Conservation (phyloP, 2,797 vertebrate genomes). For the Sebastes baramenuke region DNA sequence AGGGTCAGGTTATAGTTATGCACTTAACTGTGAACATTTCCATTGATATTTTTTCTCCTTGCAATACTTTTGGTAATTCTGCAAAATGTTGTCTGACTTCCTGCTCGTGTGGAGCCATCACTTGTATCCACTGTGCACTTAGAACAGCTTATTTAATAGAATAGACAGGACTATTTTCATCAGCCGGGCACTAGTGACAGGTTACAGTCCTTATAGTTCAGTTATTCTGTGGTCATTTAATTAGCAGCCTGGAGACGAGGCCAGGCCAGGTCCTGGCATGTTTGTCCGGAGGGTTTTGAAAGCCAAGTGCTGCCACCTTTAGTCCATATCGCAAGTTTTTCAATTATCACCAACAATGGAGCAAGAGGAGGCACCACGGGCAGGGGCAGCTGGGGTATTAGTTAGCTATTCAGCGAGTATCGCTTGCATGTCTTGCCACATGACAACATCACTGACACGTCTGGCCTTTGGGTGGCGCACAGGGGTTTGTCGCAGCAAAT, state of each 20-base stretch:
- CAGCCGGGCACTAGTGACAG: not conserved
- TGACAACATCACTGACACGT: constrained; percentile 62
- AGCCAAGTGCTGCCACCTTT: constrained; percentile 31
- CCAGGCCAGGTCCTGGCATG: not conserved
- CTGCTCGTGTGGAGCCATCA: not conserved
- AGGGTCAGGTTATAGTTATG: not conserved
- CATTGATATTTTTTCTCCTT: not conserved
- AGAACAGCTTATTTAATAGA: not conserved
- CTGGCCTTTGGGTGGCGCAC: constrained; percentile 74
- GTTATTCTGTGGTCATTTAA: constrained; percentile 6
- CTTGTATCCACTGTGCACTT: not conserved
- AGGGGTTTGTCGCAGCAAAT: constrained; percentile 76
- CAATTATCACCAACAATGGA: constrained; percentile 57
- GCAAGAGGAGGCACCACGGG: constrained; percentile 3
- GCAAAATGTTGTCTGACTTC: not conserved
- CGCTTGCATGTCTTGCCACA: constrained; percentile 44
- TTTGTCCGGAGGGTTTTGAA: constrained; percentile 18
- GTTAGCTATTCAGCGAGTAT: constrained; percentile 51
- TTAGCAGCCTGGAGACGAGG: not conserved
- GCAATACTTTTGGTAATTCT: not conserved
- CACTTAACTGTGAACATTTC: not conserved
- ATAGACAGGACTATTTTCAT: not conserved
- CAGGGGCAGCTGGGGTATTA: constrained; percentile 36
- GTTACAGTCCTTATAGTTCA: not conserved
- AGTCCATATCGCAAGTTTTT: constrained; percentile 30